A percentile compares a stretch with the other conserved stretches of the same genome.
phyloP scores from a whole-genome alignment of 2,113 vertebrate species.

The Elanus axillaris region DNA sequence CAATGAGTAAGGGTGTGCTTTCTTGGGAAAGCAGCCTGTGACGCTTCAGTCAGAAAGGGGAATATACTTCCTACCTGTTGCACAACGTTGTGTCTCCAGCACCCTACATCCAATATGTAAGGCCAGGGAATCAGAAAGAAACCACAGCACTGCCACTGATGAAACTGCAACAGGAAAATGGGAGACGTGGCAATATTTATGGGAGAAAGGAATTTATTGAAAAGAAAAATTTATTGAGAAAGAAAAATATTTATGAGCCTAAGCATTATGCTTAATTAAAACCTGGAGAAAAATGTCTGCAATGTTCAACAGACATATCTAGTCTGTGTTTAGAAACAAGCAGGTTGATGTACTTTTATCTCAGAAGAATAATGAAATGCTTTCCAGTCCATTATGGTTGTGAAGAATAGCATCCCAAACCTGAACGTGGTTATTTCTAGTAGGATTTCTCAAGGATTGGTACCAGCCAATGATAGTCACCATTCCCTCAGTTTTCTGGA shows the following conservation, averaged over 20 bases:
- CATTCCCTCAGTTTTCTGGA: neutral
- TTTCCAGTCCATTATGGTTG: neutral
- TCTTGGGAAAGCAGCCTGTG: neutral
- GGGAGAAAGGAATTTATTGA: too few species aligned
- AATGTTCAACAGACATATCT: neutral
- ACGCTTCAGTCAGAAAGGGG: neutral
- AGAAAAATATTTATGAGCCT: too few species aligned
- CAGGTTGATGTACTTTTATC: neutral
- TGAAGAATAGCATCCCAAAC: neutral
- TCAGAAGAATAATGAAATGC: neutral
- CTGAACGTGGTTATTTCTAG: neutral
- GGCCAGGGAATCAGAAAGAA: neutral
- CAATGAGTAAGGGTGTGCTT: rapidly evolving
- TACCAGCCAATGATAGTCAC: neutral
- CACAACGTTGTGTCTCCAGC: neutral
- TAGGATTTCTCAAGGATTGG: neutral
- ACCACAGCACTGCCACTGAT: neutral
- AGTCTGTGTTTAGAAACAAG: neutral
- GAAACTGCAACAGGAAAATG: neutral
- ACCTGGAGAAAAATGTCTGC: neutral
- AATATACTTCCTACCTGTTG: neutral
- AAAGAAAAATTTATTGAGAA: too few species aligned
- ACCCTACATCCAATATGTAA: neutral
- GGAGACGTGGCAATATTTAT: neutral
- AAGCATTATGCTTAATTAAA: neutral